Base-by-base conservation (phyloP, 2,797 vertebrate species). In the Poeciliopsis turneri region DNA sequence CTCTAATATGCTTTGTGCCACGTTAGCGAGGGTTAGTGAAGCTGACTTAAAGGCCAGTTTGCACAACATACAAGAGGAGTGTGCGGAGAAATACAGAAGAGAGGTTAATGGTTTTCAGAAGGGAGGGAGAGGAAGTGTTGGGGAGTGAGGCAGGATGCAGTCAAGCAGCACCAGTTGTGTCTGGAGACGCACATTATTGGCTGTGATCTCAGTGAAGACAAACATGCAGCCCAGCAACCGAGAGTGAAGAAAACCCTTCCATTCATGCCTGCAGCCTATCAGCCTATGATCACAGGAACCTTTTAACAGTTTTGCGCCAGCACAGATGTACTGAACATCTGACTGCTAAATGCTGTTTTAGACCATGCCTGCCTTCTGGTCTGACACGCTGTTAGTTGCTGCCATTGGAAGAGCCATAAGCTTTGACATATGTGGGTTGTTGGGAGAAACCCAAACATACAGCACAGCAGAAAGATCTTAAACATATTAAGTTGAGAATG, bases 81-180 rank as follows among this genome's bases (percentile, higher is more conserved):
- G 87, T 90, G 86, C 33, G 0, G 79, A 89, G 87, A 92, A 89
- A 90, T 77, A 88, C 76, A 87, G 79, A 79, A 79, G 78, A 89
- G 88, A 78, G 84, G 90, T 93, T 92, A 93, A 94, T 93, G 92
- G 85, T 87, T 90, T 91, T 90, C 85, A 89, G 91, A 86, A 72
- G 83, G 80, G 76, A 72, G 78, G 86, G 82, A 84, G 73, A 74
- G 85, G 81, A 74, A 82, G 84, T 84, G 88, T 86, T 81, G 77
- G 84, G 81, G 71, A 78, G 87, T 85, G 88, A 91, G 88, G 90
- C 80, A 86, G 93, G 93, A 89, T 84, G 95, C 95, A 96, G 94
- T 96, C 95, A 95, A 95, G 96, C 97, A 97, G 96, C 96, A 96
- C 95, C 95, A 96, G 95, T 95, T 95, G 94, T 92, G 94, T 94